Evolutionary conservation across 2,888 invertebrate species (phyloP), one percentile per base, ranked within the genome.

Genomic region (Xiphydria camelus): DNA sequence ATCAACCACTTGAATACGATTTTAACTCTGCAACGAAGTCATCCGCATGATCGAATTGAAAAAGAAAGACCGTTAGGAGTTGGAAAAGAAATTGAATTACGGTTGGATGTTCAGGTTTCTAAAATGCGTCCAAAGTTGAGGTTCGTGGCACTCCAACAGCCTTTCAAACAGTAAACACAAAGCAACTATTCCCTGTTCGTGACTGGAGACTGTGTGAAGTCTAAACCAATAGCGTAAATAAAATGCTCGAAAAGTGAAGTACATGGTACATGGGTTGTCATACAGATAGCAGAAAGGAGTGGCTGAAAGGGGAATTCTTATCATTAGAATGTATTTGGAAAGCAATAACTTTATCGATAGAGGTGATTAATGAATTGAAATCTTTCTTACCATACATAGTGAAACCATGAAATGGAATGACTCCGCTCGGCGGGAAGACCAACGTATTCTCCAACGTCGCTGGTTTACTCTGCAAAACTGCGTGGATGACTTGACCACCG

Each of bases 1-100:
- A 97, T 95, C 33, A 97, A 76, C 96, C 97, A 97, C 76, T 96
- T 95, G 73, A 96, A 94, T 1, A 94, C 93, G 18, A 96, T 86
- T 63, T 89, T 83, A 41, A 96, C 82, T 2, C 95, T 96, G 62
- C 51, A 69, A 64, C 14, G 14, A 47, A 44, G 29, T 10, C 33
- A 34, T n/a, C 21, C 18, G 19, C 20, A 9, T 10, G 33, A 50
- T 49, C n/a, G 10, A 32, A 25, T 31, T 31, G 40, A 5, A 22
- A 10, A 21, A 17, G n/a, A 29, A 14, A 36, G 21, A 39, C n/a
- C n/a, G n/a, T n/a, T n/a, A 36, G 21, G n/a, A 23, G 31, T 20
- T 37, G 35, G 35, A 21, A 17, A 22, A 10, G 33, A 1, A 29
- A 35, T 39, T 41, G 49, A 84, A 88, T 87, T 80, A 95, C 94